Evolutionary conservation across 1,140 invertebrate genomes (phyloP).

Genomic region (Brachionus manjavacas): DNA sequence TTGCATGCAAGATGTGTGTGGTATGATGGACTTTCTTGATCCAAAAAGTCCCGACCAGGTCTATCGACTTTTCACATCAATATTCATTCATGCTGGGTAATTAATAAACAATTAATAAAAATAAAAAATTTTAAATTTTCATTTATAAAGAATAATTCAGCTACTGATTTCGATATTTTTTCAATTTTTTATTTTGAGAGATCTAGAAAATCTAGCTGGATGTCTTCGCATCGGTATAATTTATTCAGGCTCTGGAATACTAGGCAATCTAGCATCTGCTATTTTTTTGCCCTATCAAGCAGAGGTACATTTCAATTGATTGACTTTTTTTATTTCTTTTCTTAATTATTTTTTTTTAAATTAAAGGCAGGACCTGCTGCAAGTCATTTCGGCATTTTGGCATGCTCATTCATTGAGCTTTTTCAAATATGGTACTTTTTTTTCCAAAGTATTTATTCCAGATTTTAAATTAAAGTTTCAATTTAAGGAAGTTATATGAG

Average conservation of each 20-base stretch:
- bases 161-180: constrained; percentile 78
- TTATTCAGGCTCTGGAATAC: constrained; percentile 86
- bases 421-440: constrained; percentile 59
- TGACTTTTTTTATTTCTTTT: too few relatives aligned
- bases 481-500: constrained; percentile 58
- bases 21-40: constrained; percentile 83
- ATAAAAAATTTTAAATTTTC: constrained; percentile 24
- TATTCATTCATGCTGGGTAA: constrained; percentile 93
- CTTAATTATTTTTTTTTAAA: too few relatives aligned
- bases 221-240: constrained; percentile 83
- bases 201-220: constrained; percentile 87
- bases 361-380: constrained; percentile 84
- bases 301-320: constrained; percentile 64
- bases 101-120: not conserved
- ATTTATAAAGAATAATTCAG: constrained; percentile 71
- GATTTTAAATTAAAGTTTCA: constrained; percentile 64
- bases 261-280: constrained; percentile 90
- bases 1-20: constrained; percentile 93
- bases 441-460: constrained; percentile 59
- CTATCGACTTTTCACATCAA: constrained; percentile 88
- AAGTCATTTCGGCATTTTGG: constrained; percentile 83
- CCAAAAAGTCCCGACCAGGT: constrained; percentile 77
- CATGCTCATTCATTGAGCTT: constrained; percentile 86
- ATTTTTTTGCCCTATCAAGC: constrained; percentile 97
- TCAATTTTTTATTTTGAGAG: constrained; percentile 87